Percentiles rank a stretch among this genome's conserved stretches.
Conservation (phyloP, 2,797 vertebrate species). For the Poeciliopsis paucimaculata region DNA sequence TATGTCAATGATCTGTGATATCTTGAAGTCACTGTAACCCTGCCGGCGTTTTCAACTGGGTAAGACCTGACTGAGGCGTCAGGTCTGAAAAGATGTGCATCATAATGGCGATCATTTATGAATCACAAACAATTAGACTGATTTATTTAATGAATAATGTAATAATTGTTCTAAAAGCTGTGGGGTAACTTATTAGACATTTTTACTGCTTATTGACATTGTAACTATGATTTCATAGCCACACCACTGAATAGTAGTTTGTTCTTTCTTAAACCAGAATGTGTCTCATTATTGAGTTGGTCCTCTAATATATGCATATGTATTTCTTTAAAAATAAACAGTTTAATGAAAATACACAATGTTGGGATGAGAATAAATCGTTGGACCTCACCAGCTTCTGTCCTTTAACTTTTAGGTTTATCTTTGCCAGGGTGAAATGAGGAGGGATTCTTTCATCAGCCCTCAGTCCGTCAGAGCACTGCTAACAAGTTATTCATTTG, state of each 20-base stretch:
- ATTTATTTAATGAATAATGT: background rate
- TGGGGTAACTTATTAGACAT: background rate
- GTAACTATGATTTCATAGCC: background rate
- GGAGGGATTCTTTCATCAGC: background rate
- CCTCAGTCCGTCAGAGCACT: background rate
- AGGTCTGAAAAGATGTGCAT: background rate
- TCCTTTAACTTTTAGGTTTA: background rate
- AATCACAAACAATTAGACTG: background rate
- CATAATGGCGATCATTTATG: background rate
- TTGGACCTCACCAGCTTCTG: background rate
- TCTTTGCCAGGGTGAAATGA: background rate
- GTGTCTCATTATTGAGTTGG: background rate
- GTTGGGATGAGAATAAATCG: background rate
- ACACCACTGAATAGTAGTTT: background rate
- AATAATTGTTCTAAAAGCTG: no score
- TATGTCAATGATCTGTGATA: conserved; percentile 57
- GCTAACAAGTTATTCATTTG: background rate
- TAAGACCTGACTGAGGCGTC: background rate
- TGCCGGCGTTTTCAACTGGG: conserved; percentile 32
- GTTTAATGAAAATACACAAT: background rate
- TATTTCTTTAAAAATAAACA: background rate
- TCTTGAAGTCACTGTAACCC: conserved; percentile 30
- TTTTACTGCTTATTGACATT: background rate
- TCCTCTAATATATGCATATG: background rate
- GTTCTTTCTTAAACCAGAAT: background rate